Base-by-base conservation (phyloP, 2,797 vertebrate species). In the Corythornis leucogaster region DNA sequence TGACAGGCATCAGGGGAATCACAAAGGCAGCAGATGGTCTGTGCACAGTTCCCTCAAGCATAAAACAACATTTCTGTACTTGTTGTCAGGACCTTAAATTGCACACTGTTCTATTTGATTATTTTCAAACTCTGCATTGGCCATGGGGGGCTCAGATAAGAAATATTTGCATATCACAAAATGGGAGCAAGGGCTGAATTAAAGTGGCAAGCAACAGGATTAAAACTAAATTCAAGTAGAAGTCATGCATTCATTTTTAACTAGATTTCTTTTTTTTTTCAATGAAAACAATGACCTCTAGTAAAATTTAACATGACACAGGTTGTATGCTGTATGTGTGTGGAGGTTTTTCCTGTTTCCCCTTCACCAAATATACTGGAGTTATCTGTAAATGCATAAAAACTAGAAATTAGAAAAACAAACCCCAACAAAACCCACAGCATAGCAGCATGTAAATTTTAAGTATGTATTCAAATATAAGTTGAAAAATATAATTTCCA, bases 1-100 rank as follows among this genome's bases (percentile, higher is more conserved):
- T 97, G 97, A 97, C 95, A 95, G 92, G 83, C 94, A 63, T 96
- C 90, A 33, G 76, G 95, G 96, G 95, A 96, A 74, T 95, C 94
- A 80, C 91, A 51, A 38, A 80, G 62, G 91, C 74, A 96, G 93
- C 97, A 97, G 97, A 97, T 97, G 97, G 96, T 97, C 85, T 89
- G 54, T 88, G 96, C 84, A 82, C 79, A 61, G 91, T 62, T 96
- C 95, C 97, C 96, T 97, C 85, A 96, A 97, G 96, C 96, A 94
- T 91, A 92, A 97, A 96, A 90, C 96, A 97, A 76, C 93, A 91
- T 96, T 96, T 94, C 93, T 96, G 80, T 85, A 69, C 91, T 90
- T 94, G 80, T 93, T 95, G 74, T 97, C 86, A 93, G 88, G 93
- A 97, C 94, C 96, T 97, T 96, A 94, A 94, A 93, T 94, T 94